phyloP scores from a whole-genome alignment of 2,113 vertebrate species.

The Neogobius melanostomus region DNA sequence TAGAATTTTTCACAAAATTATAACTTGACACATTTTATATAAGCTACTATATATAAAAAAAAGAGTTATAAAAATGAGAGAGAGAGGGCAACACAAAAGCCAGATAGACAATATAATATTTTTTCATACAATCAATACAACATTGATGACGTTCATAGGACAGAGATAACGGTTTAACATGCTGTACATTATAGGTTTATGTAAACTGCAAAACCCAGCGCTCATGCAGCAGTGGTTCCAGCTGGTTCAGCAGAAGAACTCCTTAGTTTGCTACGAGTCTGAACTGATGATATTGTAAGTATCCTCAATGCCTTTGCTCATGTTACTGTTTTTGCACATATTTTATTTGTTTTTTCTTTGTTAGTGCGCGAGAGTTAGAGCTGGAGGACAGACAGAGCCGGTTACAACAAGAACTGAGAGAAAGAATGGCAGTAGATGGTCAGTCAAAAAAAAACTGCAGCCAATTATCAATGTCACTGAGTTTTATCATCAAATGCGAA shows the following conservation, averaged over 20 bases:
- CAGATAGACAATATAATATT: no score
- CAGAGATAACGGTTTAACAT: not conserved
- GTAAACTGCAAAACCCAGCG: slow-evolving; percentile 86
- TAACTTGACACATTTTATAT: no score
- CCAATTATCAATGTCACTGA: not conserved
- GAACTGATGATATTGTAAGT: slow-evolving; percentile 98
- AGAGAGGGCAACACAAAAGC: no score
- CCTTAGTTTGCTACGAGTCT: slow-evolving; percentile 90
- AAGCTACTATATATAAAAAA: no score
- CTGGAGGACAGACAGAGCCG: slow-evolving; percentile 95
- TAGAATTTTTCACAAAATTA: no score
- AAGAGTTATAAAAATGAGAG: no score
- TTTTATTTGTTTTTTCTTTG: not conserved
- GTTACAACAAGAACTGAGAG: slow-evolving; percentile 91
- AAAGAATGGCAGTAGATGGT: slow-evolving; percentile 96
- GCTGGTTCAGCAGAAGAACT: slow-evolving; percentile 94
- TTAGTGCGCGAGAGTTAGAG: slow-evolving; percentile 92
- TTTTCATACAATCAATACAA: no score
- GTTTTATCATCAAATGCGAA: not conserved
- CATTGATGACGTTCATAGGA: no score
- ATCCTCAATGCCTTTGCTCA: not conserved
- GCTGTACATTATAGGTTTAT: slow-evolving; percentile 78
- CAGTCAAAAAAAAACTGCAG: not conserved
- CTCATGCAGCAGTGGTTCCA: slow-evolving; percentile 98
- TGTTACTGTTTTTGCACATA: not conserved